Base-by-base conservation (phyloP, 2,888 invertebrate species). In the Cephus pulcher region DNA sequence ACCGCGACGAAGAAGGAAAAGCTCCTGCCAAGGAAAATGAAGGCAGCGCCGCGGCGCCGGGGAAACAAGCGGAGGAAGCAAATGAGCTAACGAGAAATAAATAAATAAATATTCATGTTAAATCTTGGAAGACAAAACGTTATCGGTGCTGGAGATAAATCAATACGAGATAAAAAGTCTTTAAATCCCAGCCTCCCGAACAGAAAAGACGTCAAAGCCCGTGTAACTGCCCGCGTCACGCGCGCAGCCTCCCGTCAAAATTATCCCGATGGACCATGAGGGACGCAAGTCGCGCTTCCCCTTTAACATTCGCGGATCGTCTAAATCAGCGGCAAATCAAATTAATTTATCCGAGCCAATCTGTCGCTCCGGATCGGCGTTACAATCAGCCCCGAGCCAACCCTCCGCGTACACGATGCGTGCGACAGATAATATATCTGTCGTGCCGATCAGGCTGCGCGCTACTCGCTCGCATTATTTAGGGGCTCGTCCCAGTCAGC, bases 401-500 rank as follows among this genome's bases (percentile, higher is more conserved):
- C 79, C 82, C 82, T 80, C 80, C 80, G 85, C 81, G 84, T 82
- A 83, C 83, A 81, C 85, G 87, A 86, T 86, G 85, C 79, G 80
- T 79, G 79, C 82, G 86, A 87, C 87, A 86, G 87, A 87, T 85
- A 83, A 87, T 87, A 87, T 84, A 85, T 87, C 83, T 84, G 82
- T 77, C 83, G 78, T 79, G 79, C 82, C 81, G 78, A 79, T 76
- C 68, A 73, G 76, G 83, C 85, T 12, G 70, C 70, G 30, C 70
- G n/a, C 12, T n/a, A 33, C 70, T 70, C 70, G 12, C 70, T 70
- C 84, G 85, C 87, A 88, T 88, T 88, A 88, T 88, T 88, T 87
- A 87, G 80, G 69, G 87, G 88, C 88, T 88, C 85, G 87, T 88
- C 88, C 86, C 86, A 86, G 86, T 87, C 84, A 83, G 86, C 84